These are phyloP conservation scores for Platichthys stellatus DNA, from an alignment of 2,113 vertebrate species.

Conservation along the genomic window DNA sequence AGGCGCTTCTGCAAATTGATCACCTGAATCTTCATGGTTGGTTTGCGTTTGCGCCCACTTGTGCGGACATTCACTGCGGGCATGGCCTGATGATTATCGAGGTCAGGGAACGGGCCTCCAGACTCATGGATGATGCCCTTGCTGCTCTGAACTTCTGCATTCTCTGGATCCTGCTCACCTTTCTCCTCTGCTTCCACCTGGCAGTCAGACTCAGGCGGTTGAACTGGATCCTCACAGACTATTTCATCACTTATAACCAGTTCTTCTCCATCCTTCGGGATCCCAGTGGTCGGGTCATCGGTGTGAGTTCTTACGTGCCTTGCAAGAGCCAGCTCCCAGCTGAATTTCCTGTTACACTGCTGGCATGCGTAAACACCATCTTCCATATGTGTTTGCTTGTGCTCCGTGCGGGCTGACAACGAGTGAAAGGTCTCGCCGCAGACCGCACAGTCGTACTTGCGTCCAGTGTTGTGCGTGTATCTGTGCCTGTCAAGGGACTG, in stretches of 20 bases:
- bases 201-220: not conserved
- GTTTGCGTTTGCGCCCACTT: constrained; percentile 69
- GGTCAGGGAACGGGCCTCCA: not conserved
- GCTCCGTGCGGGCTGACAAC: constrained; percentile 39
- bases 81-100: not conserved
- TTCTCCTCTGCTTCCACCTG: not conserved
- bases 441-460: constrained; percentile 44
- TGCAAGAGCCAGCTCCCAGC: constrained; percentile 54
- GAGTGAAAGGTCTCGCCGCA: constrained; percentile 54
- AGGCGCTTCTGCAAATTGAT: constrained; percentile 67
- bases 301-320: constrained; percentile 68
- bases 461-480: constrained; percentile 53
- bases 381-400: constrained; percentile 60
- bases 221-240: not conserved
- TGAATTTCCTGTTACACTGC: constrained; percentile 50
- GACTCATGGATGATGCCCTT: not conserved
- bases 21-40: constrained; percentile 75
- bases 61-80: constrained; percentile 56
- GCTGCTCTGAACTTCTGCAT: not conserved
- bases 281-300: constrained; percentile 17
- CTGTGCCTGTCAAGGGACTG: constrained; percentile 76
- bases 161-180: not conserved
- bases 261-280: not conserved
- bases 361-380: constrained; percentile 22
- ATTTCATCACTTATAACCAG: not conserved